These are phyloP conservation scores for Sussaba pulchella DNA, from an alignment of 2,888 invertebrate species.

Conservation along the genomic window DNA sequence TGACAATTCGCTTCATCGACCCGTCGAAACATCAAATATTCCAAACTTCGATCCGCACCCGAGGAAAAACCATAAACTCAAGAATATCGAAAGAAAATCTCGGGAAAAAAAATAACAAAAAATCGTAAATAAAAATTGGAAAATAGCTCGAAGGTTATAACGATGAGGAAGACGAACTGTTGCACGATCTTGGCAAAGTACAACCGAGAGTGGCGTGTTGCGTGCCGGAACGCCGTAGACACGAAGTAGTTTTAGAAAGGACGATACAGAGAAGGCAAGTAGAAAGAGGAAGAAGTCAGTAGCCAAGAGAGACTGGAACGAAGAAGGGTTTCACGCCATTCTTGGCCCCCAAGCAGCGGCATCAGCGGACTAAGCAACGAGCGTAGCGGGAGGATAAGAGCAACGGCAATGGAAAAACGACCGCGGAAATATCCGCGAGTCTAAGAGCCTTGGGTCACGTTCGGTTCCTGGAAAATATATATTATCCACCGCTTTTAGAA, in stretches of 20 bases:
- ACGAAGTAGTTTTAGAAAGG: conserved; percentile 50
- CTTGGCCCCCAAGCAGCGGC: conserved; percentile 36
- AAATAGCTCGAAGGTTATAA: conserved; percentile 22
- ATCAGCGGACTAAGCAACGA: no score
- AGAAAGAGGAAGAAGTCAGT: not conserved
- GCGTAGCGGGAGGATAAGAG: conserved; percentile 15
- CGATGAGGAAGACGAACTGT: conserved; percentile 53
- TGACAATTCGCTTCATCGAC: no score
- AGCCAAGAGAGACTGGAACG: not conserved
- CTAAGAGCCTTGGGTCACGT: conserved; percentile 46
- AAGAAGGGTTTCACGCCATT: conserved; percentile 41
- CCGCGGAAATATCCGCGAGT: conserved; percentile 29
- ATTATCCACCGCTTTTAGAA: no score
- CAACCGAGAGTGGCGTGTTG: conserved; percentile 50
- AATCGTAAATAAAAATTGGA: no score
- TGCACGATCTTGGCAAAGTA: conserved; percentile 42
- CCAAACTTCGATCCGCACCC: no score
- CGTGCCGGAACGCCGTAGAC: conserved; percentile 53
- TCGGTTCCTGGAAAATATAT: conserved; percentile 41
- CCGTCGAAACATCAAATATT: no score
- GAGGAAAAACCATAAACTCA: no score
- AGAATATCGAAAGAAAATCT: no score
- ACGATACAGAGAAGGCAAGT: not conserved
- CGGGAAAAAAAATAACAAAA: not conserved
- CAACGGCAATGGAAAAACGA: conserved; percentile 37